phyloP scores from a whole-genome alignment of 2,797 vertebrate genomes.

The Coranthus polyacanthus region DNA sequence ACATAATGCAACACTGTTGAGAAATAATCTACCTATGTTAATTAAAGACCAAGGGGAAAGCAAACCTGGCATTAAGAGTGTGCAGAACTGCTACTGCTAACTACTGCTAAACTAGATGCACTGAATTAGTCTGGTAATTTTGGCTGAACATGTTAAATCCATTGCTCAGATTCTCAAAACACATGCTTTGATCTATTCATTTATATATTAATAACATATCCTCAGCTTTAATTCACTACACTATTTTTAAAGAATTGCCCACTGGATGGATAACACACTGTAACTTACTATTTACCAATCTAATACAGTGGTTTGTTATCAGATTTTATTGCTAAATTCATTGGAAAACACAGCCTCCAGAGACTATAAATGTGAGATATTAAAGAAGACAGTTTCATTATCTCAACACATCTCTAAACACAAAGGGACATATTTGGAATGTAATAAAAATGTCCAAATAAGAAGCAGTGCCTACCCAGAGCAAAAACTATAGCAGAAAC shows the following conservation, averaged over 20 bases:
- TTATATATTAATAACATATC: constrained; percentile 29
- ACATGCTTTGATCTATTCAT: constrained; percentile 4
- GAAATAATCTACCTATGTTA: constrained; percentile 28
- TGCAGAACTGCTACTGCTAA: too few relatives aligned
- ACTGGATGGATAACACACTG: too few relatives aligned
- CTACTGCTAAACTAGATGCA: too few relatives aligned
- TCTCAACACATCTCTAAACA: constrained; percentile 35
- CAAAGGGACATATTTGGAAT: constrained; percentile 32
- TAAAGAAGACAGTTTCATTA: constrained; percentile 59
- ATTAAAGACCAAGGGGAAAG: too few relatives aligned
- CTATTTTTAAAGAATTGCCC: constrained; percentile 28
- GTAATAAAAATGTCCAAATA: constrained; percentile 39
- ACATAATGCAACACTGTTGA: too few relatives aligned
- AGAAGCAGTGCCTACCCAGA: constrained; percentile 12
- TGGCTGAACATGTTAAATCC: too few relatives aligned
- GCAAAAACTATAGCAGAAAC: constrained; percentile 27
- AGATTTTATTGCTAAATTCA: constrained; percentile 29
- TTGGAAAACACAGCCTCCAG: constrained; percentile 20
- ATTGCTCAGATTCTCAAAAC: too few relatives aligned
- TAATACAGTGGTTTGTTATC: constrained; percentile 33
- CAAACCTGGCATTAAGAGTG: too few relatives aligned
- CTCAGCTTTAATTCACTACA: constrained; percentile 36
- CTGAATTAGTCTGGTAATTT: too few relatives aligned
- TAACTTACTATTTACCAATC: constrained; percentile 22
- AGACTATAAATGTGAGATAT: constrained; percentile 33